Evolutionary conservation across 2,113 vertebrate species (phyloP).

Genomic region (Phaethornis superciliosus): DNA sequence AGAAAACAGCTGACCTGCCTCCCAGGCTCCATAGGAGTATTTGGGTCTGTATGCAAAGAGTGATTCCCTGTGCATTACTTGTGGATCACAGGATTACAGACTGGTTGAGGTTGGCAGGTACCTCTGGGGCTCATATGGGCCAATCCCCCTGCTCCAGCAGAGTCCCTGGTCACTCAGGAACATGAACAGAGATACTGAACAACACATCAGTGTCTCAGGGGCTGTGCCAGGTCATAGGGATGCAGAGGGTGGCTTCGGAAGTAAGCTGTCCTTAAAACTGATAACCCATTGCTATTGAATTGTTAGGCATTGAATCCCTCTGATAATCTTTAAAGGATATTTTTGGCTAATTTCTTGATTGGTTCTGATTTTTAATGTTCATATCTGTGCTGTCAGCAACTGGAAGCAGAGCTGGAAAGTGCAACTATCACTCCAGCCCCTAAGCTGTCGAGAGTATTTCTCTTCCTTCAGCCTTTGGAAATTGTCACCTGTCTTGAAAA

Average conservation of each 20-base stretch:
- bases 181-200: background rate
- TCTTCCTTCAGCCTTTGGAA: background rate
- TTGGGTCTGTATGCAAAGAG: background rate
- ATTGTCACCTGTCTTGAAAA: slow-evolving; percentile 22
- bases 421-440: background rate
- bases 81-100: background rate
- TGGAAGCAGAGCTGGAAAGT: background rate
- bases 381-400: background rate
- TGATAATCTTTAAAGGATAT: background rate
- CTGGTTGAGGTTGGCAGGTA: background rate
- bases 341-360: background rate
- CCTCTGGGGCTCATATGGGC: background rate
- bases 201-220: background rate
- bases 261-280: background rate
- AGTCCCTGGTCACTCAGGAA: background rate
- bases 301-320: background rate
- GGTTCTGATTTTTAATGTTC: background rate
- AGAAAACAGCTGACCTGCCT: background rate
- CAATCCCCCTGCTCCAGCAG: background rate
- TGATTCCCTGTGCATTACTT: background rate
- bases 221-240: background rate
- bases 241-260: background rate
- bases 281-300: background rate
- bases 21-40: background rate
- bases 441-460: background rate